Evolutionary conservation across 2,888 invertebrate genomes (phyloP).

Genomic region (Heliconius charithonia): DNA sequence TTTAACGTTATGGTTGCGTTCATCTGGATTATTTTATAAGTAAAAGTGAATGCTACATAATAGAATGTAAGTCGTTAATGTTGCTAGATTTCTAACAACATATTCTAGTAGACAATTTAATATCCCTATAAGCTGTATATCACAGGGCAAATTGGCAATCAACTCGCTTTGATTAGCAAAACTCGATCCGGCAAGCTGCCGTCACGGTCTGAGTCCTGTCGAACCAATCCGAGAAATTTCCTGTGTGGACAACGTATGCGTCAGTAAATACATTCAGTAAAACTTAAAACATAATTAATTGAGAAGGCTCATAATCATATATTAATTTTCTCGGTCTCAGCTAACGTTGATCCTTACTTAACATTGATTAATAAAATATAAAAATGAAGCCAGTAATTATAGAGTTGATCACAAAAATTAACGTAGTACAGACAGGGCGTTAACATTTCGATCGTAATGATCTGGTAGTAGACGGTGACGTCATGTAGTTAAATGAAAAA

Average conservation of each 20-base stretch:
- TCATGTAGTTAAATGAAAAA: constrained; percentile 64
- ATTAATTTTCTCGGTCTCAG: constrained; percentile 67
- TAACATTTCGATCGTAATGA: constrained; percentile 74
- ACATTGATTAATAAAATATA: constrained; percentile 65
- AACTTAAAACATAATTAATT: constrained; percentile 63
- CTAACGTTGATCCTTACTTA: constrained; percentile 66
- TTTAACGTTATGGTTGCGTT: background rate
- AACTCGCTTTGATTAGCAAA: constrained; percentile 66
- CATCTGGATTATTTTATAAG: background rate
- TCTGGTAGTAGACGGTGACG: constrained; percentile 72
- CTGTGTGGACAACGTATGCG: constrained; percentile 53
- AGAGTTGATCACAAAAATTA: constrained; percentile 46
- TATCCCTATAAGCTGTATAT: constrained; percentile 65
- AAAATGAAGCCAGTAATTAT: constrained; percentile 57
- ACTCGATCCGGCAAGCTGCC: constrained; percentile 52
- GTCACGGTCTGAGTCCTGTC: constrained; percentile 52
- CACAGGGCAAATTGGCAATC: constrained; percentile 75
- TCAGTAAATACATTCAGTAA: constrained; percentile 39
- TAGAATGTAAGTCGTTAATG: constrained; percentile 12
- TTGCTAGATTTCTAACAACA: constrained; percentile 28
- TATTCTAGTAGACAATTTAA: constrained; percentile 57
- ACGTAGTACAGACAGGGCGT: constrained; percentile 61
- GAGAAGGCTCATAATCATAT: constrained; percentile 71
- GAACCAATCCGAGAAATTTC: constrained; percentile 46
- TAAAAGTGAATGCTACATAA: constrained; percentile 18